A percentile compares a stretch with the other conserved stretches of the same genome.
Evolutionary conservation across 2,113 vertebrate species (phyloP).

Genomic region (Aspidoscelis tigris): DNA sequence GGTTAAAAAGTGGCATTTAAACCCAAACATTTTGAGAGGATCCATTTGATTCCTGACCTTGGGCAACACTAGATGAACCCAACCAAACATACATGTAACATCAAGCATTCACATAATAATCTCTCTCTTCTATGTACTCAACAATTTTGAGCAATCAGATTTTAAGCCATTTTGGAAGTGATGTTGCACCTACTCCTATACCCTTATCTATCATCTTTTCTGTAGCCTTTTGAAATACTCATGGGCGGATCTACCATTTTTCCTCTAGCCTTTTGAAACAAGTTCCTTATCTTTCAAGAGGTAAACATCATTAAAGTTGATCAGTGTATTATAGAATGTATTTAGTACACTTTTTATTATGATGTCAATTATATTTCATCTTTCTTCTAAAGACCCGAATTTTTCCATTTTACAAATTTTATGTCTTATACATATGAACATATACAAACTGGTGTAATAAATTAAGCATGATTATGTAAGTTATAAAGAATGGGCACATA

Average conservation of each 20-base stretch:
- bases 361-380: neutral
- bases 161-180: neutral
- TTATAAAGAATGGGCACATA: neutral
- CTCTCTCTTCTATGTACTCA: neutral
- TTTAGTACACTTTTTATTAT: too few species aligned
- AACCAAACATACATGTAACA: conserved; percentile 2
- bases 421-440: neutral
- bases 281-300: neutral
- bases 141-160: neutral
- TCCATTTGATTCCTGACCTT: neutral
- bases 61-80: neutral
- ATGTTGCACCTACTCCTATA: neutral
- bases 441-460: neutral
- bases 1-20: too few species aligned
- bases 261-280: neutral
- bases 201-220: neutral
- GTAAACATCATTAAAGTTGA: neutral
- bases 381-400: neutral
- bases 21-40: neutral
- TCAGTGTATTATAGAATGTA: neutral
- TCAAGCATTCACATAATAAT: neutral
- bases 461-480: neutral
- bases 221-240: too few species aligned
- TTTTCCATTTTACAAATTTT: neutral
- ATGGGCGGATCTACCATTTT: neutral